Percentiles rank a stretch among this genome's conserved stretches.
phyloP scores from a whole-genome alignment of 1,140 invertebrate species.

The Nomia melanderi region DNA sequence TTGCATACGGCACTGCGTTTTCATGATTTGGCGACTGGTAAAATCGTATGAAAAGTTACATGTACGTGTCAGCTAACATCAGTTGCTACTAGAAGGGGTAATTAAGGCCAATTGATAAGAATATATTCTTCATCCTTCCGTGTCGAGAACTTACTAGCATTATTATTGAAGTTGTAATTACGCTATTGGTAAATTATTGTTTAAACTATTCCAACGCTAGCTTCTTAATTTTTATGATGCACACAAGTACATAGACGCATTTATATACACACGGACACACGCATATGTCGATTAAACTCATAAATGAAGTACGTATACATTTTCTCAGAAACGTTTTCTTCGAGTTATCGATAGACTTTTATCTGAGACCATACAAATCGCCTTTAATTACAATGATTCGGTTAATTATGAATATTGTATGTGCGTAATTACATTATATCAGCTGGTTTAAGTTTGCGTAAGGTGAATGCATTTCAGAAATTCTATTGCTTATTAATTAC shows the following conservation, averaged over 20 bases:
- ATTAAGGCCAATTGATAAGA: conserved; percentile 68
- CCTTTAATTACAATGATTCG: not conserved
- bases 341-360: not conserved
- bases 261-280: too few relatives aligned
- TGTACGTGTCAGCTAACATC: conserved; percentile 53
- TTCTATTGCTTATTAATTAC: not conserved
- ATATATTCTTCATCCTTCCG: conserved; percentile 29
- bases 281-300: too few relatives aligned
- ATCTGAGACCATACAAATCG: not conserved
- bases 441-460: too few relatives aligned
- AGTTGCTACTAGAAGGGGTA: conserved; percentile 32
- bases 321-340: not conserved
- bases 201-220: not conserved
- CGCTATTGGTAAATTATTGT: not conserved
- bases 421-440: not conserved
- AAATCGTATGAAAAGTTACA: conserved; percentile 31
- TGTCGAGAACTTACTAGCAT: not conserved
- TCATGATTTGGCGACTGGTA: not conserved
- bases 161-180: conserved; percentile 10
- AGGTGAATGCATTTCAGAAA: not conserved
- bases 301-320: not conserved
- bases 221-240: not conserved
- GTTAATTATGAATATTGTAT: not conserved
- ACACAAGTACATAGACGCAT: too few relatives aligned
- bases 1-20: conserved; percentile 18